These are phyloP conservation scores for Eonycteris spelaea DNA, from an alignment of 2,113 vertebrate genomes.

Conservation along the genomic window DNA sequence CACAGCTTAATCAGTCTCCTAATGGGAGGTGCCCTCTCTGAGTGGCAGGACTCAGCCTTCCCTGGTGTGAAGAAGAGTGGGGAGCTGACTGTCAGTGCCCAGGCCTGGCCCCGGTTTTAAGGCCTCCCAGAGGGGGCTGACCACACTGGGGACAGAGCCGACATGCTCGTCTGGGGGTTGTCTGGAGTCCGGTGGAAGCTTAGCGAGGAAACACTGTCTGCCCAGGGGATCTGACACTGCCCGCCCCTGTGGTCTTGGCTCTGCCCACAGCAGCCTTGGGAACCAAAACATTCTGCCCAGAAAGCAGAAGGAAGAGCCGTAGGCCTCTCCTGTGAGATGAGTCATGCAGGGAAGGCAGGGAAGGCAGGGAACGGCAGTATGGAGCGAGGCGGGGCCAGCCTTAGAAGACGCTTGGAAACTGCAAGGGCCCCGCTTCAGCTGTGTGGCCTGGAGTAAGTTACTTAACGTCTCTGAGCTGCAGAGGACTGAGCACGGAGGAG, in stretches of 20 bases:
- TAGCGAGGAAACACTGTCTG: background rate
- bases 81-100: background rate
- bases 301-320: constrained; percentile 13
- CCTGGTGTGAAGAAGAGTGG: background rate
- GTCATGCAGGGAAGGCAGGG: background rate
- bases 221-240: background rate
- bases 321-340: accelerated
- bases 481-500: background rate
- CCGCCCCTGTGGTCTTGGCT: background rate
- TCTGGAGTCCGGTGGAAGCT: background rate
- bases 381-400: background rate
- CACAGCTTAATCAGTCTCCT: background rate
- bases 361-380: background rate
- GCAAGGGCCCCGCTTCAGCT: background rate
- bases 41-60: background rate
- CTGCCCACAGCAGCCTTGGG: constrained; percentile 38
- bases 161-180: background rate
- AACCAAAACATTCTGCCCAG: constrained; percentile 3
- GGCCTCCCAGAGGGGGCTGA: background rate
- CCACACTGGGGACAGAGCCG: background rate
- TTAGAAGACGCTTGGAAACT: background rate
- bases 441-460: background rate
- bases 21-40: background rate
- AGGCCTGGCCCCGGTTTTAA: background rate
- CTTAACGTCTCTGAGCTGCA: background rate